Evolutionary conservation across 2,797 vertebrate species (phyloP).

Genomic region (Peromyscus aztecus): DNA sequence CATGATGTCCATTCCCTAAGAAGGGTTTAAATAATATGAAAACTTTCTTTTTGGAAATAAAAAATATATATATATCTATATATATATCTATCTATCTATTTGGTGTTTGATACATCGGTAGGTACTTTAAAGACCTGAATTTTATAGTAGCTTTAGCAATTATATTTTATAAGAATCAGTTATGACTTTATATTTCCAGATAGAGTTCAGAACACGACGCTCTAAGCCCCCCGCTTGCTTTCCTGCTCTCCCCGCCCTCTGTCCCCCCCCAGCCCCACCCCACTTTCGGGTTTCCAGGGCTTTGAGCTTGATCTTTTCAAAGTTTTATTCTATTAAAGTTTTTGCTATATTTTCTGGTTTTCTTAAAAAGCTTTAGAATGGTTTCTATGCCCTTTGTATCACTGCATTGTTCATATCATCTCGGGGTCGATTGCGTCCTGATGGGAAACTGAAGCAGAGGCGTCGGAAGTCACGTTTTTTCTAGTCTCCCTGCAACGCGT

Average conservation of each 20-base stretch:
- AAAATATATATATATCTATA: neutral
- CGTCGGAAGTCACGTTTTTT: slow-evolving; percentile 78
- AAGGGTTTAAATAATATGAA: slow-evolving; percentile 83
- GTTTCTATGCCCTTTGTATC: slow-evolving; percentile 89
- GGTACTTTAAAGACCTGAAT: slow-evolving; percentile 88
- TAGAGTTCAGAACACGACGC: slow-evolving; percentile 80
- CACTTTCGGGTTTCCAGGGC: slow-evolving; percentile 86
- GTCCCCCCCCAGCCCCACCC: neutral
- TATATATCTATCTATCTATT: slow-evolving; percentile 80
- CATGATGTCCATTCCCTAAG: slow-evolving; percentile 83
- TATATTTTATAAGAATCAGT: slow-evolving; percentile 90
- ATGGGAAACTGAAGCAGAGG: slow-evolving; percentile 83
- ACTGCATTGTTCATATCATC: slow-evolving; percentile 86
- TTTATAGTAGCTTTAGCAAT: slow-evolving; percentile 89
- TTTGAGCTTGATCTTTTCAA: slow-evolving; percentile 87
- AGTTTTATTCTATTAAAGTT: slow-evolving; percentile 87
- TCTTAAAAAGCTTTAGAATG: slow-evolving; percentile 88
- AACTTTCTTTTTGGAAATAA: slow-evolving; percentile 77
- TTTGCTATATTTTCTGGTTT: slow-evolving; percentile 88
- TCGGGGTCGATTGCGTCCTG: slow-evolving; percentile 82
- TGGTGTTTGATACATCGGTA: slow-evolving; percentile 89
- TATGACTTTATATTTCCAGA: slow-evolving; percentile 89
- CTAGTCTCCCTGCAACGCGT: slow-evolving; percentile 85
- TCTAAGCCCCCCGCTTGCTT: slow-evolving; percentile 75
- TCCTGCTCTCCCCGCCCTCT: slow-evolving; percentile 67